phyloP scores from a whole-genome alignment of 2,797 vertebrate species.

The Iguana delicatissima region DNA sequence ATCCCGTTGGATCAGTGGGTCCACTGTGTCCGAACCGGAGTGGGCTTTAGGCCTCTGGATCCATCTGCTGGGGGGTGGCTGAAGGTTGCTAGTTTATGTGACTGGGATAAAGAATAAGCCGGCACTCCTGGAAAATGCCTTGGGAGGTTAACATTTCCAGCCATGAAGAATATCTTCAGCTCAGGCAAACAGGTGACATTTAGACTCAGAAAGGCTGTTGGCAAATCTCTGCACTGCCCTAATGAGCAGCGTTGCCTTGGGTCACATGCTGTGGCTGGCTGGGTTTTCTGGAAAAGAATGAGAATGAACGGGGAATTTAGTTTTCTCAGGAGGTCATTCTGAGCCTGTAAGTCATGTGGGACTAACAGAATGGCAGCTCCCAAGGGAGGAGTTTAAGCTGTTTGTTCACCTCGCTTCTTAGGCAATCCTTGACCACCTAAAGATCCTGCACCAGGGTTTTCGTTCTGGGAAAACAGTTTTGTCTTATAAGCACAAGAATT shows the following conservation, averaged over 20 bases:
- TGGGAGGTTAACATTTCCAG: not conserved
- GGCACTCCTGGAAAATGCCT: not conserved
- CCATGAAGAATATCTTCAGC: not conserved
- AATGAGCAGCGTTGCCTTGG: not conserved
- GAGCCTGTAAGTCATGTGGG: not conserved
- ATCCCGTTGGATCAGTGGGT: no score
- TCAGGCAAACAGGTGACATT: not conserved
- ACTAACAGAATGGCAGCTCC: not conserved
- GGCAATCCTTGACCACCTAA: not conserved
- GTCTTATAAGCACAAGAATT: not conserved
- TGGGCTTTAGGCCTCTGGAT: no score
- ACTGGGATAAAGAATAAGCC: not conserved
- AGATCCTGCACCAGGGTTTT: not conserved
- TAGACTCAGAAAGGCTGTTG: no score
- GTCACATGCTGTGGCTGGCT: not conserved
- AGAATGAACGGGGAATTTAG: constrained; percentile 17
- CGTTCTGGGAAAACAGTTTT: not conserved
- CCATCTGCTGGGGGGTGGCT: no score
- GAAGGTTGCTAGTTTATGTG: no score
- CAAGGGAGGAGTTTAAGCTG: not conserved
- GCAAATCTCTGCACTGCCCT: not conserved
- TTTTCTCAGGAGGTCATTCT: not conserved
- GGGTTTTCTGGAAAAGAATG: not conserved
- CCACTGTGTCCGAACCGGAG: no score
- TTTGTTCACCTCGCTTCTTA: not conserved